Base-by-base conservation (phyloP, 1,140 invertebrate genomes). In the Leptinotarsa defecta region DNA sequence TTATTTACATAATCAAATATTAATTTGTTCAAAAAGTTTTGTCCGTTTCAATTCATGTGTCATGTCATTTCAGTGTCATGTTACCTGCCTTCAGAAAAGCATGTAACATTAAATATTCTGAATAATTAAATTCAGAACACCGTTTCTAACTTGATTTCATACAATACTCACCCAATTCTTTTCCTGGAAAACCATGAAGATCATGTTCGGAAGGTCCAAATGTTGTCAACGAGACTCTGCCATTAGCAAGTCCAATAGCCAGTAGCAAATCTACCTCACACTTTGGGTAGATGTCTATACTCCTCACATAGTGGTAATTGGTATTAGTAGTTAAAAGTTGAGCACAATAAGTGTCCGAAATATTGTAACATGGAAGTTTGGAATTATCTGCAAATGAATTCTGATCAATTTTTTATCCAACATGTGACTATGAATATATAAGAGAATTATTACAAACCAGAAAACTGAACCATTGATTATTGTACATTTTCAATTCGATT, bases 231-330 rank as follows among this genome's bases (percentile, higher is more conserved):
- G 91, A 87, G 27, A 97, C 91, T 87, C 92, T 93, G n/a, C 96
- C 95, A 88, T 94, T 96, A 1, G 91, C 91, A 81, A 95, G 91
- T 3, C 95, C 96, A 71, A 96, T 89, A 1, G 95, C 95, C 49
- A 97, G 86, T 48, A 97, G 87, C 48, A 93, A 91, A 79, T 95
- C 94, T 8, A 89, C 88, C 52, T 94, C 90, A 19, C 88, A 78
- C 85, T 91, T 87, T 63, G 91, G 90, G 88, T 93, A 91, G 84
- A 95, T 92, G 81, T 95, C 93, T n/a, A 95, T 86, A 84, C 92
- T 93, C 86, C 93, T 92, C 13, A 91, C 88, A 84, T 91, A 93
- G 79, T 91, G 90, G 79, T 91, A 87, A 83, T 89, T 91, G 15
- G 88, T 88, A 81, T 91, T 90, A 19, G 89, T 90, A 5, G 91